phyloP scores from a whole-genome alignment of 2,888 invertebrate genomes.

The Polylopha cassiicola region DNA sequence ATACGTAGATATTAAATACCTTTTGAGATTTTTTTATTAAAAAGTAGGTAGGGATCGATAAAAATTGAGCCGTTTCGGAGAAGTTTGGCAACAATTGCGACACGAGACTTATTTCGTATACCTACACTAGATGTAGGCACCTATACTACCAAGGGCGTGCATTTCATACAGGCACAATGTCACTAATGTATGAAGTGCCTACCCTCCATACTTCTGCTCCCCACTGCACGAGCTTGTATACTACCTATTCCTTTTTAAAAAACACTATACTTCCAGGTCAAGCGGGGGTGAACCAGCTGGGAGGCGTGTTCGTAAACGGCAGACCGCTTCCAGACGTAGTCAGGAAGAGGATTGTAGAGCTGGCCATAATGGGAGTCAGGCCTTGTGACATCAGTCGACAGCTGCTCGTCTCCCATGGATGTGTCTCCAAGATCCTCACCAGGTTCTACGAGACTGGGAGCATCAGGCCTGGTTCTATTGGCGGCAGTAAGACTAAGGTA shows the following conservation, averaged over 20 bases:
- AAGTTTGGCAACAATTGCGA: no score
- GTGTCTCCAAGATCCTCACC: constrained; percentile 97
- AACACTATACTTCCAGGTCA: constrained; percentile 82
- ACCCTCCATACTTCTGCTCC: no score
- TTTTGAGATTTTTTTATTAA: no score
- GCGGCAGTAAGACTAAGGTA: constrained; percentile 97
- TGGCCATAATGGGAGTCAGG: constrained; percentile 94
- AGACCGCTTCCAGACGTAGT: constrained; percentile 97
- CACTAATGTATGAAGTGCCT: not conserved
- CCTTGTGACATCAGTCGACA: constrained; percentile 98
- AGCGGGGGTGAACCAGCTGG: constrained; percentile 97
- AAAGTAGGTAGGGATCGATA: no score
- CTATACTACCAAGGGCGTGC: no score
- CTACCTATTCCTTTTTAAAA: constrained; percentile 6
- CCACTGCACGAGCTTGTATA: no score
- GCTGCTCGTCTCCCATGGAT: constrained; percentile 96
- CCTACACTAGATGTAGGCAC: no score
- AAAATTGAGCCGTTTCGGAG: no score
- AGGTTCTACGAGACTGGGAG: constrained; percentile 98
- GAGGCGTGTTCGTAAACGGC: constrained; percentile 98
- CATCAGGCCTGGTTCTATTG: constrained; percentile 95
- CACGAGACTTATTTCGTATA: no score
- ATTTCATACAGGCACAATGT: no score
- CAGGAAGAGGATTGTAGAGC: constrained; percentile 93
- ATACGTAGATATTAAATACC: no score